A percentile compares a stretch with the other conserved stretches of the same genome.
phyloP scores from a whole-genome alignment of 2,888 invertebrate species.

The Amblyjoppa fuscipennis region DNA sequence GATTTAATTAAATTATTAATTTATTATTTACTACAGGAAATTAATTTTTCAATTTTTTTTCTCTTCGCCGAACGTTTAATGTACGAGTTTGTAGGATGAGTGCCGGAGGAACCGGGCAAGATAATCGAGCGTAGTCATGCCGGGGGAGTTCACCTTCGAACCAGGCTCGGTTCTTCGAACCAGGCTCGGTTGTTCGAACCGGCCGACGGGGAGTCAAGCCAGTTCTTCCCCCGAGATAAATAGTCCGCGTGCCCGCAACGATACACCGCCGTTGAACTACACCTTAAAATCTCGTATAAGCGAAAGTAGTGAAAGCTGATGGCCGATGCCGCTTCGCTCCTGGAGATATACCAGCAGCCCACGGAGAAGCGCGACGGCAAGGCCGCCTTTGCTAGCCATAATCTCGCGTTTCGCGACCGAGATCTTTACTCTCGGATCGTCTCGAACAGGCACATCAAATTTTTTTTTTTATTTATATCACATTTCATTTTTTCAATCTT shows the following conservation, averaged over 20 bases:
- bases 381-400: constrained; percentile 69
- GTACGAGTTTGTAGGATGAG: constrained; percentile 3
- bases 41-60: no score
- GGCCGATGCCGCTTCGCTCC: constrained; percentile 51
- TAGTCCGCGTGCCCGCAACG: constrained; percentile 41
- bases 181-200: constrained; percentile 12
- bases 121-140: constrained; percentile 1
- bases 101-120: not conserved
- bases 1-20: no score
- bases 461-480: not conserved
- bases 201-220: constrained; percentile 24
- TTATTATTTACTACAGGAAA: no score
- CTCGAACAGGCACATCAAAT: not conserved
- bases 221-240: constrained; percentile 36
- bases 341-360: constrained; percentile 50
- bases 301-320: constrained; percentile 84
- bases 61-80: not conserved
- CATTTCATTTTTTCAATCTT: not conserved
- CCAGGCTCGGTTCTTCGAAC: constrained; percentile 26
- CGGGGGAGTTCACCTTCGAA: constrained; percentile 41
- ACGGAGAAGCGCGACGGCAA: constrained; percentile 68
- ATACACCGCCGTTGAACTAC: constrained; percentile 61
- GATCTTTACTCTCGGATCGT: constrained; percentile 20
- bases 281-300: constrained; percentile 82
- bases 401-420: constrained; percentile 36